Conservation (phyloP, 2,113 vertebrate species). For the Archilochus colubris region DNA sequence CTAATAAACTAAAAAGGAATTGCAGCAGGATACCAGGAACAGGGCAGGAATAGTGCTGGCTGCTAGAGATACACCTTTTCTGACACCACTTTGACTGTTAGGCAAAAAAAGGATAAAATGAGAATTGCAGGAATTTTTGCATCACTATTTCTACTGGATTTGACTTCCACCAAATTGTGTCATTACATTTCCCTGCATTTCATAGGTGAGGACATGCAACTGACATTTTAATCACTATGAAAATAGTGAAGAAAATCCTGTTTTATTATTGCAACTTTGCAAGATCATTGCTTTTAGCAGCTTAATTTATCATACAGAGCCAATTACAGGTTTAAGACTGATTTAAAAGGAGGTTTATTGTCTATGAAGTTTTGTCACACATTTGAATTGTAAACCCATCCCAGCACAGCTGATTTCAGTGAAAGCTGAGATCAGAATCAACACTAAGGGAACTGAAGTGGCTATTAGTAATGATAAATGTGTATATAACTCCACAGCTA, state of each 20-base stretch:
- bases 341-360: background rate
- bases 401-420: background rate
- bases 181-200: background rate
- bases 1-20: background rate
- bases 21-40: background rate
- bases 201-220: fast-evolving
- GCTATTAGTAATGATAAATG: background rate
- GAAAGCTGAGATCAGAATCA: background rate
- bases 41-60: background rate
- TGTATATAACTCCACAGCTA: background rate
- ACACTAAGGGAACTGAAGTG: background rate
- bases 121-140: background rate
- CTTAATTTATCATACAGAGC: background rate
- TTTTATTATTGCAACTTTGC: background rate
- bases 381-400: background rate
- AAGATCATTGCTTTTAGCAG: background rate
- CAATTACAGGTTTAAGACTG: background rate
- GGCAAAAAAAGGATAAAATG: background rate
- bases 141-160: background rate
- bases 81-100: background rate
- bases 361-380: background rate
- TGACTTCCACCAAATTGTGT: background rate
- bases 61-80: background rate
- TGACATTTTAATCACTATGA: background rate
- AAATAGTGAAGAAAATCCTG: background rate